phyloP scores from a whole-genome alignment of 2,888 invertebrate species.

The Archips xylosteana region DNA sequence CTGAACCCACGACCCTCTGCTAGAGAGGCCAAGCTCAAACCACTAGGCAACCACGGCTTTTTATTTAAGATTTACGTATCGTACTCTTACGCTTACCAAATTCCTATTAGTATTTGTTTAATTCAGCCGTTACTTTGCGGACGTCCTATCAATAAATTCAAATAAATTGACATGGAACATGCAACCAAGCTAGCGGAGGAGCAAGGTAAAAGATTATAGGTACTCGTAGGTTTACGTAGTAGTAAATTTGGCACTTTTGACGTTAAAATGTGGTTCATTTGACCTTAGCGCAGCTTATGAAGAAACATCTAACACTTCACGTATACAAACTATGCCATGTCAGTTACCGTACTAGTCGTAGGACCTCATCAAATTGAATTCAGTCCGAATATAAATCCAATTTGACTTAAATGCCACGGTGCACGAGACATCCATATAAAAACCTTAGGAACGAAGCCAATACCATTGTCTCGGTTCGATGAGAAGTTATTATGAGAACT shows the following conservation, averaged over 20 bases:
- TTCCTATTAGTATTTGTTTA: too few relatives aligned
- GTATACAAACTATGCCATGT: neutral
- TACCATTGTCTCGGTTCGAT: conserved; percentile 62
- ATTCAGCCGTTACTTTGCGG: too few relatives aligned
- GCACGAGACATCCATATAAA: conserved; percentile 47
- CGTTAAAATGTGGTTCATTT: neutral
- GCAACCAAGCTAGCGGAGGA: too few relatives aligned
- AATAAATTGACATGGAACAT: too few relatives aligned
- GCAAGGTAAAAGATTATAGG: too few relatives aligned
- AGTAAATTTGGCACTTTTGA: neutral
- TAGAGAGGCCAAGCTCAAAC: too few relatives aligned
- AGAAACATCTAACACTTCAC: neutral
- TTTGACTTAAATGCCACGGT: conserved; percentile 10
- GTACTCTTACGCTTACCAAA: too few relatives aligned
- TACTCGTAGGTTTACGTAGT: too few relatives aligned
- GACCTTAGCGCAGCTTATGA: neutral
- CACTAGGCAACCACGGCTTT: too few relatives aligned
- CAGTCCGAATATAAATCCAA: conserved; percentile 1
- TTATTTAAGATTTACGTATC: too few relatives aligned
- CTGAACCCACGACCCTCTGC: too few relatives aligned
- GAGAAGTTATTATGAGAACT: conserved; percentile 50
- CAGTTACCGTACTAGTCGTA: neutral
- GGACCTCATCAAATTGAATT: conserved; percentile 8
- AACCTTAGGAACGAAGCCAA: conserved; percentile 50
- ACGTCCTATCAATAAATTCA: too few relatives aligned